These are phyloP conservation scores for Menidia menidia DNA, from an alignment of 2,797 vertebrate species.

Conservation along the genomic window DNA sequence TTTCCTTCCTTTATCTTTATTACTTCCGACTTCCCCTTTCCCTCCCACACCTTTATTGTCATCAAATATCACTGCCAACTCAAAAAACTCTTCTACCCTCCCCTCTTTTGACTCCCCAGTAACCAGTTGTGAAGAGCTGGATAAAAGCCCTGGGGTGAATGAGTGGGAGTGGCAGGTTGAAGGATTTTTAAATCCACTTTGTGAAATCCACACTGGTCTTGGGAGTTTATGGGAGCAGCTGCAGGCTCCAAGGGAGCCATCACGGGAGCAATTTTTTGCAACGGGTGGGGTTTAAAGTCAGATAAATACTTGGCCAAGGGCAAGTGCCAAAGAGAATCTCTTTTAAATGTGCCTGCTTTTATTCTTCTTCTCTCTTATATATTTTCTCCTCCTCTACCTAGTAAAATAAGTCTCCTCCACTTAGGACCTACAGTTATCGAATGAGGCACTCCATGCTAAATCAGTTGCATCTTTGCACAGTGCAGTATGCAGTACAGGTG, in stretches of 20 bases:
- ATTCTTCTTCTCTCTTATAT: slow-evolving; percentile 2
- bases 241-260: slow-evolving; percentile 8
- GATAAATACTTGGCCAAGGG: slow-evolving; percentile 36
- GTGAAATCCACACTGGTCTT: slow-evolving; percentile 31
- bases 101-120: neutral
- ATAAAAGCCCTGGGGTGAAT: slow-evolving; percentile 4
- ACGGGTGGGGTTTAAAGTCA: slow-evolving; percentile 24
- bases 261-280: slow-evolving; percentile 19
- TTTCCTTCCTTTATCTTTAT: neutral
- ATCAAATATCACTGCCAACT: slow-evolving; percentile 7
- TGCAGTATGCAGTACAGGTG: slow-evolving; percentile 1
- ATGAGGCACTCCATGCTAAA: slow-evolving; percentile 13
- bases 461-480: slow-evolving; percentile 23
- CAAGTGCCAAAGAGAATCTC: neutral
- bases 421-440: slow-evolving; percentile 37
- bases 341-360: neutral
- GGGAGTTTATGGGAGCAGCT: slow-evolving; percentile 31
- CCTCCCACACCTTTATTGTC: slow-evolving; percentile 7
- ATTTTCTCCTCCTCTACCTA: neutral
- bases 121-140: slow-evolving; percentile 6
- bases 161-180: neutral
- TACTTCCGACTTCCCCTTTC: no score
- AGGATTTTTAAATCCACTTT: slow-evolving; percentile 37
- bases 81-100: slow-evolving; percentile 3
- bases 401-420: slow-evolving; percentile 36